A percentile compares a stretch with the other conserved stretches of the same genome.
Evolutionary conservation across 2,113 vertebrate genomes (phyloP).

Genomic region (Brevimyrus niger): DNA sequence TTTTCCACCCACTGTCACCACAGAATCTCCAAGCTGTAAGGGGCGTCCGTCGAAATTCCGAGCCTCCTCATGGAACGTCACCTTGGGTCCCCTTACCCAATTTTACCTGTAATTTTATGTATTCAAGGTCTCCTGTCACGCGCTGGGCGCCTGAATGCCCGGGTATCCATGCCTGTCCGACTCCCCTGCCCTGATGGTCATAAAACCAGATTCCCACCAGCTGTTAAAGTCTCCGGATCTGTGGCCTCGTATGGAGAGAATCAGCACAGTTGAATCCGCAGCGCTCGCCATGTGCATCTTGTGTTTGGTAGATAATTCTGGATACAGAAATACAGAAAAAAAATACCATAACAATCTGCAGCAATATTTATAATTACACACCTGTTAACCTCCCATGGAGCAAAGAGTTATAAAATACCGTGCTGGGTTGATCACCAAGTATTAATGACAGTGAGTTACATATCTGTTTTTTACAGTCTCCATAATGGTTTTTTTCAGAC

Average conservation of each 20-base stretch:
- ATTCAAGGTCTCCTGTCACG: neutral
- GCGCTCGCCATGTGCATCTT: neutral
- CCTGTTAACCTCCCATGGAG: neutral
- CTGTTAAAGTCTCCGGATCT: neutral
- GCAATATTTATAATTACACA: neutral
- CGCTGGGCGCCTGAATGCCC: neutral
- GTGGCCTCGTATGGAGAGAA: neutral
- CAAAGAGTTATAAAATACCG: neutral
- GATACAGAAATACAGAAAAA: neutral
- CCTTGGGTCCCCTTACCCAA: neutral
- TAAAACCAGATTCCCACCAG: neutral
- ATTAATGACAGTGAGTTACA: neutral
- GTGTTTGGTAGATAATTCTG: neutral
- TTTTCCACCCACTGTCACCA: neutral
- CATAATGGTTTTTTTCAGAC: conserved; percentile 31
- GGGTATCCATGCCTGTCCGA: neutral
- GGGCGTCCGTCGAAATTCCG: neutral
- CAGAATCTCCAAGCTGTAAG: neutral
- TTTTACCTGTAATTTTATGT: neutral
- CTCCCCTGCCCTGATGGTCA: neutral
- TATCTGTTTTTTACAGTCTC: neutral
- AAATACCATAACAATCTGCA: neutral
- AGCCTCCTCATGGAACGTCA: neutral
- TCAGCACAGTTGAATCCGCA: neutral
- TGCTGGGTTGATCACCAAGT: neutral